These are phyloP conservation scores for Virgularia gustaviana DNA, from an alignment of 92 coral and sea anemone species.

Conservation along the genomic window DNA sequence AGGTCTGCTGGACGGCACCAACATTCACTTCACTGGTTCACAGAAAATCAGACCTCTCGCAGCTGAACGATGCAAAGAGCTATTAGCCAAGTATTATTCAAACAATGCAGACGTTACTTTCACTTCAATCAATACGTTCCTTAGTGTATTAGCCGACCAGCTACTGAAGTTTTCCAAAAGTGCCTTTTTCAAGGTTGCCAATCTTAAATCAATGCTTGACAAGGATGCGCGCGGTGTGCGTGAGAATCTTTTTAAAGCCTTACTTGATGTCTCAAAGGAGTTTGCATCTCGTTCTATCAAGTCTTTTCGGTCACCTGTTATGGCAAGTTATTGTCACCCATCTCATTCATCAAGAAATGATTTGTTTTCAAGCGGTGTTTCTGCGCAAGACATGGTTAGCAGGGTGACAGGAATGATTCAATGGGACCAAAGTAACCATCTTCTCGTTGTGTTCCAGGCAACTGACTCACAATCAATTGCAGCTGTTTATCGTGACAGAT, in stretches of 20 bases:
- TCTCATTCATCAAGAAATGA: no score
- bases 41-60: slow-evolving; percentile 3
- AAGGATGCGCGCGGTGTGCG: background rate
- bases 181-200: slow-evolving; percentile 10
- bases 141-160: slow-evolving; percentile 4
- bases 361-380: background rate
- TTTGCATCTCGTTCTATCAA: no score
- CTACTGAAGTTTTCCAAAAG: slow-evolving; percentile 14
- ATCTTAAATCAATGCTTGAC: slow-evolving; percentile 1
- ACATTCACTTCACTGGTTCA: slow-evolving; percentile 20
- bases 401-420: background rate
- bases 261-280: slow-evolving; percentile 11
- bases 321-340: no score
- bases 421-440: slow-evolving; percentile 13
- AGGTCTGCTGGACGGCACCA: slow-evolving; percentile 1
- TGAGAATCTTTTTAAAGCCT: background rate
- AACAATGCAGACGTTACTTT: background rate
- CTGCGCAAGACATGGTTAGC: background rate
- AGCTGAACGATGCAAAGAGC: slow-evolving; percentile 16
- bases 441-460: slow-evolving; percentile 8
- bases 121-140: slow-evolving; percentile 4
- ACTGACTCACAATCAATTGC: slow-evolving; percentile 6
- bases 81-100: background rate
- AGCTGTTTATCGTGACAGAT: background rate
- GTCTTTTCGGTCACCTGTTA: no score